A percentile compares a stretch with the other conserved stretches of the same genome.
phyloP scores from a whole-genome alignment of 2,888 invertebrate genomes.

The Tineola bisselliella region DNA sequence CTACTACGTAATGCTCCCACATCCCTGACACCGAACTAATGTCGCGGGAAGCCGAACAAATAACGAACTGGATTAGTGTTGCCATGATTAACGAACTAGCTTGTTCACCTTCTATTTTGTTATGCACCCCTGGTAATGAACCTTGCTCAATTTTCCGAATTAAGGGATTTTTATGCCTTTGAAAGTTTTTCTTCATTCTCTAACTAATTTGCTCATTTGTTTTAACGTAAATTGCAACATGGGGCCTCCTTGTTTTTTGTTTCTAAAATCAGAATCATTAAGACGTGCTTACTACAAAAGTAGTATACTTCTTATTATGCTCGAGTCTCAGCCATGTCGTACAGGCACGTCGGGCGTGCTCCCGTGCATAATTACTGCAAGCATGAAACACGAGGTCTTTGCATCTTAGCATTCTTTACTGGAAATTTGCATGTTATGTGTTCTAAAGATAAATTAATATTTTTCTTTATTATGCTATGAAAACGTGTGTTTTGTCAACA shows the following conservation, averaged over 20 bases:
- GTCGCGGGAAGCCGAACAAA: conserved; percentile 20
- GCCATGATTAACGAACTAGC: conserved; percentile 8
- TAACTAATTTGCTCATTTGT: background rate
- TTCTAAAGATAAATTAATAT: conserved; percentile 1
- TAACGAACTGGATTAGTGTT: conserved; percentile 21
- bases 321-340: background rate
- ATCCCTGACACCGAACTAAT: conserved; percentile 20
- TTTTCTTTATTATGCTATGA: background rate
- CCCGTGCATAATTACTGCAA: conserved; percentile 15
- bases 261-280: background rate
- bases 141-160: background rate
- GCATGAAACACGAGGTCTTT: background rate
- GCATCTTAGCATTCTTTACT: conserved; percentile 22
- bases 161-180: conserved; percentile 7
- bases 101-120: conserved; percentile 16
- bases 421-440: conserved; percentile 23
- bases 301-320: background rate
- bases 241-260: background rate
- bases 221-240: background rate
- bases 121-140: conserved; percentile 23
- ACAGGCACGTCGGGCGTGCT: conserved; percentile 12
- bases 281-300: background rate
- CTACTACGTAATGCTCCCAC: conserved; percentile 4
- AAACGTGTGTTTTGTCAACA: no score
- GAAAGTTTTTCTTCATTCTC: conserved; percentile 19